phyloP scores from a whole-genome alignment of 2,888 invertebrate genomes.

The Acleris literana region DNA sequence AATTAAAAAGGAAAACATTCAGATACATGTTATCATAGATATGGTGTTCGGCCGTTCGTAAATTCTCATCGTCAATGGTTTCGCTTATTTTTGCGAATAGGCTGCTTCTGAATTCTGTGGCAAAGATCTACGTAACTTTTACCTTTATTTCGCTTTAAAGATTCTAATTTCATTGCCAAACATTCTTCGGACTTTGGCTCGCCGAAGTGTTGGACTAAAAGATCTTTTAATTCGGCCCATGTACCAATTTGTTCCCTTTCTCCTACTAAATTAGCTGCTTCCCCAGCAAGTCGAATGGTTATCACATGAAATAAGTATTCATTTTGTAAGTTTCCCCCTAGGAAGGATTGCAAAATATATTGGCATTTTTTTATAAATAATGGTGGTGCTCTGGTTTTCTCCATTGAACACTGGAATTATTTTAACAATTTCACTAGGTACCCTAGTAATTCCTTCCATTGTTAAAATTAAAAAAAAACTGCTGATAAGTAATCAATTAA shows the following conservation, averaged over 20 bases:
- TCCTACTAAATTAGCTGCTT: constrained; percentile 37
- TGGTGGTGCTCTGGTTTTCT: constrained; percentile 3
- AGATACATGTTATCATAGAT: constrained; percentile 36
- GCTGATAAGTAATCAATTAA: background rate
- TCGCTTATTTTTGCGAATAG: constrained; percentile 35
- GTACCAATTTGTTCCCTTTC: constrained; percentile 34
- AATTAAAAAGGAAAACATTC: constrained; percentile 38
- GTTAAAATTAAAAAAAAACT: background rate
- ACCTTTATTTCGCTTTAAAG: constrained; percentile 26
- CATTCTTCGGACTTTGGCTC: constrained; percentile 38
- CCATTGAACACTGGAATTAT: constrained; percentile 3
- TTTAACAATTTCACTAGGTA: constrained; percentile 1
- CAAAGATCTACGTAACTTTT: constrained; percentile 40
- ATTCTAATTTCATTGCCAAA: constrained; percentile 34
- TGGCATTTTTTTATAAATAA: no score
- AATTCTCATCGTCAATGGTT: constrained; percentile 1
- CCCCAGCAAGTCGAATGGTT: constrained; percentile 34
- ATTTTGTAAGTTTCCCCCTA: constrained; percentile 23
- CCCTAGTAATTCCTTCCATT: constrained; percentile 3
- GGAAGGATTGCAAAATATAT: constrained; percentile 21
- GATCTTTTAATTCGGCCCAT: constrained; percentile 34
- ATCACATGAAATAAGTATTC: constrained; percentile 38
- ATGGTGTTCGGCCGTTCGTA: constrained; percentile 9
- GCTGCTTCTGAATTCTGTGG: constrained; percentile 38
- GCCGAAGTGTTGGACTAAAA: constrained; percentile 33